Evolutionary conservation across 1,140 invertebrate genomes (phyloP), one percentile per base, ranked within the genome.

Genomic region (Drosophila santomea): DNA sequence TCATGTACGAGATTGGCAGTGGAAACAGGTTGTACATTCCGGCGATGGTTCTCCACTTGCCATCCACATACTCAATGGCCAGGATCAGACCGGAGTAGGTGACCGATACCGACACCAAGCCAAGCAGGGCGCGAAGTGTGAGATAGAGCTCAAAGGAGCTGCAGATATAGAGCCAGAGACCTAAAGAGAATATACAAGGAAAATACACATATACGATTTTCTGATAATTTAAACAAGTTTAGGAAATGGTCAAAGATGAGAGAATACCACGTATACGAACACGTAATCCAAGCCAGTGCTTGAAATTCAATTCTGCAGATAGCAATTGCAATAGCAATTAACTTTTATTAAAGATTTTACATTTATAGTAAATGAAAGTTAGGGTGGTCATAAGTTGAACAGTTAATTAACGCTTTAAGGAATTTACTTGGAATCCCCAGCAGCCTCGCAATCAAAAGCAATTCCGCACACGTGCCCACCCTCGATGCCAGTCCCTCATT

Each of bases 11-110:
- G 14, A 96, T 82, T 5, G 95, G 95, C 50, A 96, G 93, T 35
- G 95, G 95, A 84, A 96, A 95, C 78, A 96, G 94, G 92, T 96
- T 96, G 74, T 95, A 96, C 48, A 96, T 95, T 66, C 95, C 95
- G 23, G 95, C 94, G 58, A 96, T 94, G 0, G 95, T 96, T 25
- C 95, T 93, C 95, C 95, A 96, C 74, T 95, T 95, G 15, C 95
- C 95, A 28, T 95, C 95, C n/a, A 96, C 95, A 35, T 96, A 91
- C 82, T 96, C 95, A 64, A 96, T 95, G 36, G 95, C 94, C 67
- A 96, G 91, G 14, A 96, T 95, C 48, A 96, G 95, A 10, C 95
- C 95, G 28, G 95, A 95, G 78, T 96, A 96, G 3, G 96, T 95
- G 20, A 96, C 95, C 7, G 95, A 95, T 5, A 96, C 95, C 7